Conservation (phyloP, 2,797 vertebrate genomes). For the Gymnoscopelus microlampas region DNA sequence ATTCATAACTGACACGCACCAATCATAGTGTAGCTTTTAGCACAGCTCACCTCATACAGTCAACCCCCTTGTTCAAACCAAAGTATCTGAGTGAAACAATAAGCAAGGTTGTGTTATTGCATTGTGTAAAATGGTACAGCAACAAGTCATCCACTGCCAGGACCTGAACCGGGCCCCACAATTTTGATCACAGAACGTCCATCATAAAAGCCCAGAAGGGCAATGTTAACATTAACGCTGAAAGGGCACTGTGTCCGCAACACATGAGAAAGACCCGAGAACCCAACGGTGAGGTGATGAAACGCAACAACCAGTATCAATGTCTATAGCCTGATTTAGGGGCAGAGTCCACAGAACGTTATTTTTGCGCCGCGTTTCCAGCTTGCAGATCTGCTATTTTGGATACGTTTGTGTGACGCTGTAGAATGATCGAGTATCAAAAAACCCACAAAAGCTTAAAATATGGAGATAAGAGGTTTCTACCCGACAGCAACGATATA, state of each 20-base stretch:
- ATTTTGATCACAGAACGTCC: slow-evolving; percentile 19
- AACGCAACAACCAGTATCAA: no score
- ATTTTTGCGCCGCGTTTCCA: no score
- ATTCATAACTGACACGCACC: slow-evolving; percentile 7
- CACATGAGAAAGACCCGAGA: no score
- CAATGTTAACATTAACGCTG: slow-evolving; percentile 1
- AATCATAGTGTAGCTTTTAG: slow-evolving; percentile 22
- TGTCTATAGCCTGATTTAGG: no score
- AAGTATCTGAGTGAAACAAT: slow-evolving; percentile 27
- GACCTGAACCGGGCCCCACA: slow-evolving; percentile 46
- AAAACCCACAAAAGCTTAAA: no score
- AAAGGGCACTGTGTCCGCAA: no score
- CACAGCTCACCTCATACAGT: slow-evolving; percentile 35
- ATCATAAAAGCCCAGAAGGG: slow-evolving; percentile 33
- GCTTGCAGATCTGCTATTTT: not conserved
- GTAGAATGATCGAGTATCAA: no score
- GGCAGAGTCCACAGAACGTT: no score
- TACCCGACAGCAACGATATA: no score
- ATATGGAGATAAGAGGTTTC: no score
- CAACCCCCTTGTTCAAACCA: slow-evolving; percentile 26
- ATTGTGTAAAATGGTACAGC: slow-evolving; percentile 41
- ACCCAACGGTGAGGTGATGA: no score
- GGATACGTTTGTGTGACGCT: no score
- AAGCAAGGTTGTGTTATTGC: slow-evolving; percentile 49
- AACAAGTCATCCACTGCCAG: slow-evolving; percentile 36